Percentiles rank a stretch among this genome's conserved stretches.
Conservation (phyloP, 2,797 vertebrate species). For the Sebastes itinus region DNA sequence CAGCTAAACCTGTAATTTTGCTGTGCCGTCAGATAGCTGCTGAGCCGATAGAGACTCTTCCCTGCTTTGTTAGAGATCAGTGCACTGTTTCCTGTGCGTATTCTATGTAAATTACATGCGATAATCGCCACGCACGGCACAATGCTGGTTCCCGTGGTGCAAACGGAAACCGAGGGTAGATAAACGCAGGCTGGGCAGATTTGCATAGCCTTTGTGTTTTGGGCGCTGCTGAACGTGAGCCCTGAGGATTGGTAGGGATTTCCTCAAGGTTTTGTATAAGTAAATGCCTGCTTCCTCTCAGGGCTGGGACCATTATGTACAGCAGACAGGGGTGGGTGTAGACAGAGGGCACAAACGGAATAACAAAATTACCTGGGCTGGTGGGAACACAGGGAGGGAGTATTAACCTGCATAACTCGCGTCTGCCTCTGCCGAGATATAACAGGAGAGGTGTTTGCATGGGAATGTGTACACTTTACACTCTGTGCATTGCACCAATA, state of each 20-base stretch:
- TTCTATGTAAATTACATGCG: constrained; percentile 87
- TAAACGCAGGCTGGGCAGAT: constrained; percentile 83
- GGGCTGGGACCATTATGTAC: constrained; percentile 81
- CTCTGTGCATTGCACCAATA: background rate
- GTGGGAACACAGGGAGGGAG: constrained; percentile 64
- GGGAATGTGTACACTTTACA: constrained; percentile 1
- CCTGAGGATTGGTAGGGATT: constrained; percentile 78
- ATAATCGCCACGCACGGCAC: constrained; percentile 83
- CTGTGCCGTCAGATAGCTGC: constrained; percentile 80
- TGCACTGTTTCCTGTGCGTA: constrained; percentile 81
- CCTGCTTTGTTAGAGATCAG: constrained; percentile 83
- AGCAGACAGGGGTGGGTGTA: constrained; percentile 76
- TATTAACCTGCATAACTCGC: constrained; percentile 63
- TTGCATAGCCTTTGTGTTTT: constrained; percentile 86
- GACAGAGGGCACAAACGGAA: constrained; percentile 75
- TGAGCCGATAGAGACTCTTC: constrained; percentile 79
- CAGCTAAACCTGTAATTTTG: constrained; percentile 83
- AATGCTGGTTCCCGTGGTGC: constrained; percentile 84
- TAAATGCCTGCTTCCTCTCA: constrained; percentile 84
- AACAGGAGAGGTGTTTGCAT: constrained; percentile 23
- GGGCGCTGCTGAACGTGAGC: constrained; percentile 80
- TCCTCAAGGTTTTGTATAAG: constrained; percentile 79
- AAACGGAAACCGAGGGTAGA: constrained; percentile 82
- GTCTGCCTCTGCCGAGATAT: constrained; percentile 46
- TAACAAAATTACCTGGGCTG: constrained; percentile 79